Conservation (phyloP, 2,113 vertebrate species). For the Danio rerio region GRCz12tu NC_133181.1:15512501-15513000, state of each 20-base stretch:
- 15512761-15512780: not conserved
- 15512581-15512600: constrained; percentile 15
- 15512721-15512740: constrained; percentile 17
- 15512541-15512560: not conserved
- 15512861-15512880: constrained; percentile 85
- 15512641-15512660: constrained; percentile 34
- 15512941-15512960: constrained; percentile 84
- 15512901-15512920: constrained; percentile 66
- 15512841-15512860: constrained; percentile 90
- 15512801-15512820: constrained; percentile 78
- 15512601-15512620: constrained; percentile 1
- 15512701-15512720: constrained; percentile 45
- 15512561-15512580: constrained; percentile 2
- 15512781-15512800: not conserved
- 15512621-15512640: constrained; percentile 27
- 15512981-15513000: constrained; percentile 99
- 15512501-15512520: not conserved
- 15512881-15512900: constrained; percentile 82
- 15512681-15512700: constrained; percentile 54
- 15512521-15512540: constrained; percentile 22
- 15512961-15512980: constrained; percentile 97
- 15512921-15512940: constrained; percentile 48
- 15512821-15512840: constrained; percentile 78
- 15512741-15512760: not conserved
- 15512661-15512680: constrained; percentile 35